Evolutionary conservation across 2,797 vertebrate genomes (phyloP).

Genomic region (Cheirogaleus major): DNA sequence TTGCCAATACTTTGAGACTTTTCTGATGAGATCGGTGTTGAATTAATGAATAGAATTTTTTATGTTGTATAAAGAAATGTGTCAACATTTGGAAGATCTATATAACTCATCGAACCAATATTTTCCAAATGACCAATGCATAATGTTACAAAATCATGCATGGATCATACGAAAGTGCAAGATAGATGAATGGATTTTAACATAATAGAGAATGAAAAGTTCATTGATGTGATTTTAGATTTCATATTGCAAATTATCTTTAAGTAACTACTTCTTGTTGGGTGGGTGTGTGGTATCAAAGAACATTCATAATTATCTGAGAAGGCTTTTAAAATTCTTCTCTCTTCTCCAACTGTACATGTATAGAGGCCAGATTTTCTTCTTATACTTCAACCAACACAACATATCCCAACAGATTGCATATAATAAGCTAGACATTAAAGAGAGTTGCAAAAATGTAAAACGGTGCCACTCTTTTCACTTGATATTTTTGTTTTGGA

Average conservation of each 20-base stretch:
- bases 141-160: neutral
- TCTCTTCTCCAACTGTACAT: neutral
- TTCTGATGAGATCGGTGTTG: neutral
- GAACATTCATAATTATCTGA: neutral
- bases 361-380: slow-evolving; percentile 14
- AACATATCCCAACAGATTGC: neutral
- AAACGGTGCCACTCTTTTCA: neutral
- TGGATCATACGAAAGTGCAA: neutral
- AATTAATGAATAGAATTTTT: neutral
- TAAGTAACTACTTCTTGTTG: neutral
- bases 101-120: neutral
- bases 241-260: neutral
- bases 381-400: neutral
- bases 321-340: neutral
- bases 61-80: neutral
- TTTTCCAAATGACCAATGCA: neutral
- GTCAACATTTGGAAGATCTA: neutral
- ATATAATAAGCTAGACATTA: neutral
- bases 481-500: neutral
- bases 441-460: neutral
- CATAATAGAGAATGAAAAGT: neutral
- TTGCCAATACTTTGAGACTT: neutral
- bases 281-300: neutral
- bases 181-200: neutral
- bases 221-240: neutral